Conservation (phyloP, 2,888 invertebrate species). For the Ormia ochracea region DNA sequence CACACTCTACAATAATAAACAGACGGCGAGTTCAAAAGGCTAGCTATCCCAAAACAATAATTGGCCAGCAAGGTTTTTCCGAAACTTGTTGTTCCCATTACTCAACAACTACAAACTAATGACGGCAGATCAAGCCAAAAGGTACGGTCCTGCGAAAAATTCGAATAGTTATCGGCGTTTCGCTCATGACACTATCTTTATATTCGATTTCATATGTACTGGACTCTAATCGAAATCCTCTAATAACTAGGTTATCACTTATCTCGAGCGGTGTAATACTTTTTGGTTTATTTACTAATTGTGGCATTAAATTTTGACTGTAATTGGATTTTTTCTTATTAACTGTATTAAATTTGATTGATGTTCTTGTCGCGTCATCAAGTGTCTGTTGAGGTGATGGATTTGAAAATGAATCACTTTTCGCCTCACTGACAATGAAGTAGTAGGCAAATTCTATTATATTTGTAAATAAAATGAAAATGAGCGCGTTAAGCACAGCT, state of each 20-base stretch:
- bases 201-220: conserved; percentile 65
- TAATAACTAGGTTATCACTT: conserved; percentile 56
- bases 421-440: conserved; percentile 38
- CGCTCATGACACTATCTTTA: conserved; percentile 80
- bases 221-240: conserved; percentile 70
- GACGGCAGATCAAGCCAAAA: too few species aligned
- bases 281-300: conserved; percentile 41
- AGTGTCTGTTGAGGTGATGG: conserved; percentile 27
- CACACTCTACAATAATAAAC: too few species aligned
- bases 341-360: conserved; percentile 18
- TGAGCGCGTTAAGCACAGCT: conserved; percentile 46
- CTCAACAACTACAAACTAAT: too few species aligned
- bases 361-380: conserved; percentile 23
- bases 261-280: conserved; percentile 34
- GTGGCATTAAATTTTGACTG: conserved; percentile 42
- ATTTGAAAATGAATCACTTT: conserved; percentile 60
- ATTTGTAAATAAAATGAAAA: conserved; percentile 58
- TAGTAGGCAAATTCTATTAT: conserved; percentile 53
- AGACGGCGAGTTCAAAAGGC: too few species aligned
- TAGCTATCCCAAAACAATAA: too few species aligned
- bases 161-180: conserved; percentile 80
- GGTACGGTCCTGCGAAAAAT: conserved; percentile 89
- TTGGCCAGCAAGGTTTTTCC: too few species aligned
- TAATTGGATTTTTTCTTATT: conserved; percentile 49
- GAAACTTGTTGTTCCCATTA: too few species aligned